Base-by-base conservation (phyloP, 2,797 vertebrate genomes). In the Mus caroli region DNA sequence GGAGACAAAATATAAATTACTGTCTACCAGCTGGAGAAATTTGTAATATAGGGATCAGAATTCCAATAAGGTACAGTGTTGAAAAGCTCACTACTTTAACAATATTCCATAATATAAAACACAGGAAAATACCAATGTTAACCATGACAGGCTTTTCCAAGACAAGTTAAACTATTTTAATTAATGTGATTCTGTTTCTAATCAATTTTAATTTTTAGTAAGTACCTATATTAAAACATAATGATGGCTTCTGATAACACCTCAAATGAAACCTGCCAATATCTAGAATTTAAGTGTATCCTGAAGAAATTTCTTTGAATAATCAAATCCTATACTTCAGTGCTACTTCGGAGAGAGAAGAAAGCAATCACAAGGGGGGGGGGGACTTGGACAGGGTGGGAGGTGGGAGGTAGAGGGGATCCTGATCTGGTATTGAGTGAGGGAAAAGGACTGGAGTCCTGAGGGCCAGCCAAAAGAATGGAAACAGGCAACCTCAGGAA, bases 181-280 rank as follows among this genome's bases (percentile, higher is more conserved):
- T 76, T 77, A 14, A 92, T 73, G 11, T 76, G 76, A 69, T 90
- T 62, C 5, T 69, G 54, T 71, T 94, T 95, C 62, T 77, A 84
- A 52, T 69, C 1, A 84, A 28, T 67, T 43, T 82, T 95, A 26
- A 1, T 67, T 9, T 58, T 88, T 56, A 67, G 26, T 75, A 56
- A 5, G 31, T 76, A 82, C 19, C 56, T 0, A 20, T 80, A 80
- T 80, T 80, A 80, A 80, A 58, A 3, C 52, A 80, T 56, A 56
- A 11, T 37, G 20, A 34, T 28, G 46, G 14, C 24, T 43, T 28
- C 46, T 93, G 26, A 76, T 77, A 77, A 56, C 14, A 79, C 19
- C 14, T 50, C 2, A 88, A 95, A 58, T 2, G 8, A 79, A 80
- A 50, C 10, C 54, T 46, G 8, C 1, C 56, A 87, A 20, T 22